Conservation (phyloP, 2,888 invertebrate species). For the Cataglyphis livida region DNA sequence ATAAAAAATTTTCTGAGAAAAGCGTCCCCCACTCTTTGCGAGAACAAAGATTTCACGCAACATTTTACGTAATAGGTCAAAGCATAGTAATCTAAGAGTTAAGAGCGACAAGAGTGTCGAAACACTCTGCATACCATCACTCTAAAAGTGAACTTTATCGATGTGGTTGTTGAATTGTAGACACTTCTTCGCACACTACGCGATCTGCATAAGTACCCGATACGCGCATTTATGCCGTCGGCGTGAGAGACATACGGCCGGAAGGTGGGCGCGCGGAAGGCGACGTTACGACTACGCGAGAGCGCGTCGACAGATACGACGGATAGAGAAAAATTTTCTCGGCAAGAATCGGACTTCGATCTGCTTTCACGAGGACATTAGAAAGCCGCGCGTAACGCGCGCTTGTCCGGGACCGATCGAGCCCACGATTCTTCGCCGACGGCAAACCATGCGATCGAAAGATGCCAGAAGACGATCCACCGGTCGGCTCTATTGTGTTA, state of each 20-base stretch:
- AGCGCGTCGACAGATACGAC: constrained; percentile 48
- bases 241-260: constrained; percentile 35
- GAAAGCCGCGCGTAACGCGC: constrained; percentile 44
- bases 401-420: not conserved
- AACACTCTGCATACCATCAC: constrained; percentile 6
- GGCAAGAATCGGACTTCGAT: constrained; percentile 45
- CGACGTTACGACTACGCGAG: constrained; percentile 53
- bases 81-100: constrained; percentile 6
- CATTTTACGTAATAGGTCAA: constrained; percentile 23
- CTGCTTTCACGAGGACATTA: constrained; percentile 48
- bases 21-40: not conserved
- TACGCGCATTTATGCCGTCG: constrained; percentile 41
- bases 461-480: not conserved
- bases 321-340: constrained; percentile 48
- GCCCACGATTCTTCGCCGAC: constrained; percentile 11
- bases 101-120: constrained; percentile 4
- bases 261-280: constrained; percentile 53
- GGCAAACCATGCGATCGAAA: not conserved
- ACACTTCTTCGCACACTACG: constrained; percentile 48
- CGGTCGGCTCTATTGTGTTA: not conserved
- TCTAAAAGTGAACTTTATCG: constrained; percentile 38
- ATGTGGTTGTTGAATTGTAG: constrained; percentile 30
- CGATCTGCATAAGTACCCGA: constrained; percentile 47
- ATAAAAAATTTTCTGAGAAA: not conserved
- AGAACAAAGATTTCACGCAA: not conserved